Base-by-base conservation (phyloP, 1,140 invertebrate genomes). In the Eufriesea mexicana region DNA sequence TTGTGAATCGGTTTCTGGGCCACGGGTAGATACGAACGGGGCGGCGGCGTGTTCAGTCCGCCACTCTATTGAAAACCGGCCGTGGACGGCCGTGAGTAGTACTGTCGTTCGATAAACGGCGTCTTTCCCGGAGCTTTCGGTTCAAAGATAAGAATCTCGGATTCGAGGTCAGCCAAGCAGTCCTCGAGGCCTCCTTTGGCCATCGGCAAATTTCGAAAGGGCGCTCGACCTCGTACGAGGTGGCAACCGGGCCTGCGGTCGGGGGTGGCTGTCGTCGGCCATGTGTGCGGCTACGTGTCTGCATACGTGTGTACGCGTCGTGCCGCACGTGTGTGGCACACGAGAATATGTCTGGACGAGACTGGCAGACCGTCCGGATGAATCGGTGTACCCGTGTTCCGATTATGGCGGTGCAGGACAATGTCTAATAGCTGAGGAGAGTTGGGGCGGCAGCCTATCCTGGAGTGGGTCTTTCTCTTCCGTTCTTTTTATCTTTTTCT, bases 131-230 rank as follows among this genome's bases (percentile, higher is more conserved):
- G 45, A 54, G 84, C 74, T 86, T 86, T 88, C 75, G 87, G 87
- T 88, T 88, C 83, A 85, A 79, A 85, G 87, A 88, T 88, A 88
- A 88, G 86, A 87, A 88, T 88, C 87, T 88, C 75, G 82, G 83
- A 88, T 88, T 88, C 86, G 87, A 88, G 87, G 87, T 83, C 86
- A 88, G 75, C 71, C 83, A 81, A 88, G 86, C 83, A 72, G 83
- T 88, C 66, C 80, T 88, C 87, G 84, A 86, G 84, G 80, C 79
- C 74, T 87, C 66, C 84, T 91, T 86, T 88, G 89, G 83, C 90
- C 89, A 91, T 92, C 90, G 90, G 85, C 86, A 91, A 88, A 91
- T 91, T 90, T 91, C 74, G 83, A 91, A 91, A 90, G 90, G 89
- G 89, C 88, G 84, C 83, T 84, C 73, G 87, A 89, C 86, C 86